Base-by-base conservation (phyloP, 1,140 invertebrate genomes). In the Diorhabda elongata region DNA sequence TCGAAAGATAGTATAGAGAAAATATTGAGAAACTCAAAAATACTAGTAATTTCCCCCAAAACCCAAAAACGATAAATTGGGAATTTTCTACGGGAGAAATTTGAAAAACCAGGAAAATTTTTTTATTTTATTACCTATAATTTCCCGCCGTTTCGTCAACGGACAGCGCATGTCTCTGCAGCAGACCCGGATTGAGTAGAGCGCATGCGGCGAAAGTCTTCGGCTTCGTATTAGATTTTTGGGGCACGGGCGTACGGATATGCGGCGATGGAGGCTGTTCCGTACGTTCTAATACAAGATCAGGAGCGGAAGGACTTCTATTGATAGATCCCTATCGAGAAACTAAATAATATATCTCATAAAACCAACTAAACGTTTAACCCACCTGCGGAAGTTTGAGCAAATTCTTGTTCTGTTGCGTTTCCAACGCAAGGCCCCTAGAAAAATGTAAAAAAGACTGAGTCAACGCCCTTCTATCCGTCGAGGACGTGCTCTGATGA, bases 371-470 rank as follows among this genome's bases (percentile, higher is more conserved):
- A 52, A 52, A 52, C 6, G 5, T 8, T 2, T 52, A 52, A 66
- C 60, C 41, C 67, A 72, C 74, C 74, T 76, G 74, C 70, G 72
- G 70, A 73, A 76, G 65, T 71, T 75, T 76, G 42, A 76, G 69
- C 63, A 68, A 71, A 68, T 64, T 69, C 42, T 62, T 71, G 11
- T 67, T 66, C n/a, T n/a, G 45, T 62, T 76, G 67, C 58, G 68
- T 70, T 56, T 77, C 73, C 60, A 77, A 66, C 3, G 70, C 84
- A 44, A 90, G 79, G 4, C 85, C 85, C 77, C 87, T 85, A 3
- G 89, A 91, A 76, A 91, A 91, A 66, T 90, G 86, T 64, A 91
- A 79, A 70, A 91, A 87, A 57, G 89, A 88, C 3, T 88, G 85
- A 47, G 90, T 92, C 69, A 92, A 80, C 9, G 88, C 86, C 65